Percentiles rank a stretch among this genome's conserved stretches.
Evolutionary conservation across 2,888 invertebrate species (phyloP).

Genomic region (Apoderus coryli): DNA sequence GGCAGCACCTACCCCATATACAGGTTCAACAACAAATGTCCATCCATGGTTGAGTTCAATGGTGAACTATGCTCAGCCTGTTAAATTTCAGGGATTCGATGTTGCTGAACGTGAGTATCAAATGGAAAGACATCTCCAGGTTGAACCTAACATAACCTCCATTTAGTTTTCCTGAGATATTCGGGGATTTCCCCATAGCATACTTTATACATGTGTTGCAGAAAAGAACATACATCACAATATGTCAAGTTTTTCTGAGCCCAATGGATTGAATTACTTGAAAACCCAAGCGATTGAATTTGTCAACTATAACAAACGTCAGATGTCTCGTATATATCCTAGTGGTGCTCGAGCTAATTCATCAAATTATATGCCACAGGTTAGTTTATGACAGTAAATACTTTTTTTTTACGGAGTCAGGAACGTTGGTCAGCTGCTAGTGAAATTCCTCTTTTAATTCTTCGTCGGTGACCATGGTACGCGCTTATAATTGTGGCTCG

Average conservation of each 20-base stretch:
- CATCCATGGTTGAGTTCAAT: conserved; percentile 97
- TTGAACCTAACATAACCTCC: background rate
- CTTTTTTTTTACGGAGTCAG: background rate
- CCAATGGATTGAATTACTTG: conserved; percentile 87
- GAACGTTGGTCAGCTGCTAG: background rate
- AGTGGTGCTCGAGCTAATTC: conserved; percentile 98
- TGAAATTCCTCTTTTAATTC: no score
- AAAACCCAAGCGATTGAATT: conserved; percentile 96
- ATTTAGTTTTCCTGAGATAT: background rate
- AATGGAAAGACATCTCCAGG: background rate
- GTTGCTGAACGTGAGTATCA: conserved; percentile 72
- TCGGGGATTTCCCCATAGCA: conserved; percentile 1
- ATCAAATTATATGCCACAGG: conserved; percentile 98
- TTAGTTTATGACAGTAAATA: conserved; percentile 32
- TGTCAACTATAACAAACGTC: conserved; percentile 99
- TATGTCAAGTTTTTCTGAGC: conserved; percentile 99
- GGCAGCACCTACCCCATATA: conserved; percentile 65
- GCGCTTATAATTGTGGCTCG: no score
- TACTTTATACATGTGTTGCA: conserved; percentile 41
- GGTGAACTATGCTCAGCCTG: conserved; percentile 99
- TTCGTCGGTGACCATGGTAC: no score
- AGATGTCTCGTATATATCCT: conserved; percentile 98
- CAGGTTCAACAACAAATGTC: conserved; percentile 95
- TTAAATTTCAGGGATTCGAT: conserved; percentile 98
- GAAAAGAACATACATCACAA: conserved; percentile 93